phyloP scores from a whole-genome alignment of 2,888 invertebrate genomes.

The Argyresthia albistria region DNA sequence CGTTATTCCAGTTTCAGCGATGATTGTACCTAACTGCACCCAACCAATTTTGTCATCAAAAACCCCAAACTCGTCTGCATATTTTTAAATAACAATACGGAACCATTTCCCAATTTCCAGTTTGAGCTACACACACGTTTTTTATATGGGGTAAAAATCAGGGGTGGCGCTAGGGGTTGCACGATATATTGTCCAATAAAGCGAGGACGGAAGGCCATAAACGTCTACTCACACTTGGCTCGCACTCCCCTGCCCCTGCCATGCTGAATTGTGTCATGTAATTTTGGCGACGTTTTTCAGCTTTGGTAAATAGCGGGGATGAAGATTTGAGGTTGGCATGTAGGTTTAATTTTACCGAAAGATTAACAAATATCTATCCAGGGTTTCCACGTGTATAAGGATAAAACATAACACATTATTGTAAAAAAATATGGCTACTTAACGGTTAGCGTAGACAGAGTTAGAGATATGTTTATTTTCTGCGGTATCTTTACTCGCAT shows the following conservation, averaged over 20 bases:
- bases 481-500: no score
- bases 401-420: no score
- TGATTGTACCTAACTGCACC: no score
- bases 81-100: background rate
- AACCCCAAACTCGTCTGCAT: background rate
- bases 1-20: no score
- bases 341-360: no score
- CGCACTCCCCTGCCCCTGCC: constrained; percentile 21
- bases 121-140: constrained; percentile 17
- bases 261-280: constrained; percentile 36
- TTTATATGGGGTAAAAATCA: constrained; percentile 40
- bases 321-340: no score
- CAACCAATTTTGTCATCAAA: no score
- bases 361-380: no score
- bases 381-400: no score
- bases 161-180: constrained; percentile 16
- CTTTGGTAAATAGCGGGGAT: background rate
- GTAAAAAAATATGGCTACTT: no score
- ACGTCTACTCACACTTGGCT: constrained; percentile 29
- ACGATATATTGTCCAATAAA: constrained; percentile 64
- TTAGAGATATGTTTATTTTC: no score
- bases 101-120: background rate
- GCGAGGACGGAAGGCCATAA: constrained; percentile 37
- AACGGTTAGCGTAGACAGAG: no score
- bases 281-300: background rate